Evolutionary conservation across 1,140 invertebrate species (phyloP).

Genomic region (Ectropis grisescens): DNA sequence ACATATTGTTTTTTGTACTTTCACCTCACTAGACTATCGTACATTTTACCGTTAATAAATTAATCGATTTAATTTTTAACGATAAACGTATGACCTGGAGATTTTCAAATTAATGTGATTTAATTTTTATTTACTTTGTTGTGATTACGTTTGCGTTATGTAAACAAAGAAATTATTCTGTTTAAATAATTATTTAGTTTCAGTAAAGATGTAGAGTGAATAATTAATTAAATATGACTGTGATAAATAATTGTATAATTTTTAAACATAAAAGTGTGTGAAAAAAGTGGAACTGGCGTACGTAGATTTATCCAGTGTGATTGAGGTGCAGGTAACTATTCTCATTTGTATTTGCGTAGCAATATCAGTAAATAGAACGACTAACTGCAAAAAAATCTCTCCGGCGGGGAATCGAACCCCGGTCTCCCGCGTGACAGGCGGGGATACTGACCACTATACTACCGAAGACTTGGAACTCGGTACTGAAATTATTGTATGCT

Average conservation of each 20-base stretch:
- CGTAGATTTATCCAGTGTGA: slow-evolving; percentile 74
- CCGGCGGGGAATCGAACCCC: slow-evolving; percentile 47
- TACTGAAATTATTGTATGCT: too few species aligned
- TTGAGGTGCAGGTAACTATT: slow-evolving; percentile 73
- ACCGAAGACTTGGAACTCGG: slow-evolving; percentile 15
- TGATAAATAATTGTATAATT: too few species aligned
- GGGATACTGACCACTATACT: slow-evolving; percentile 21
- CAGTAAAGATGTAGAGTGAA: too few species aligned
- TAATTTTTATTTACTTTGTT: background rate
- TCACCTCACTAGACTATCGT: slow-evolving; percentile 23
- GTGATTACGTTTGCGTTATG: background rate
- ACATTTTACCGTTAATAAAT: background rate
- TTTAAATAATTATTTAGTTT: background rate
- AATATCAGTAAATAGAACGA: background rate
- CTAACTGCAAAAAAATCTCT: slow-evolving; percentile 6
- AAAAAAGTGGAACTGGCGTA: slow-evolving; percentile 72
- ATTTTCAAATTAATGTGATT: background rate
- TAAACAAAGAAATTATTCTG: background rate
- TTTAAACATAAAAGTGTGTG: slow-evolving; percentile 22
- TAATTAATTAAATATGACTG: too few species aligned
- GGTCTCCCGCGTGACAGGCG: slow-evolving; percentile 28
- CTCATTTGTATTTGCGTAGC: too few species aligned
- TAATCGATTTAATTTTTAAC: slow-evolving; percentile 4
- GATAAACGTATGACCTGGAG: background rate
- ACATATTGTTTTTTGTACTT: slow-evolving; percentile 38